Evolutionary conservation across 2,888 invertebrate species (phyloP).

Genomic region (Liodrosophila aerea): DNA sequence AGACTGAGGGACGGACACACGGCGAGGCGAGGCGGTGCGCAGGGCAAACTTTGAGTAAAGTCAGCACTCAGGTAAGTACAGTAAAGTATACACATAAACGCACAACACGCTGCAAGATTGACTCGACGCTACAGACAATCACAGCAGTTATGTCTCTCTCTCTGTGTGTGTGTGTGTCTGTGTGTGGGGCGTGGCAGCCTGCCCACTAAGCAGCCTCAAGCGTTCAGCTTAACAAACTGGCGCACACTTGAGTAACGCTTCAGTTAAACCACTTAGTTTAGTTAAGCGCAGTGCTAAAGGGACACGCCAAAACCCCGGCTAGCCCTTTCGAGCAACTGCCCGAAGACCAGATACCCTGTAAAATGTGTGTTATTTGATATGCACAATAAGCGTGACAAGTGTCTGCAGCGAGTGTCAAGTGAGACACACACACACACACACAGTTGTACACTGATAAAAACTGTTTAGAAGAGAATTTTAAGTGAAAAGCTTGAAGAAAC

Average conservation of each 20-base stretch:
- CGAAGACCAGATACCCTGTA: not conserved
- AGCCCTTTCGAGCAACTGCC: not conserved
- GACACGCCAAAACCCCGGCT: not conserved
- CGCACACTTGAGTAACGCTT: constrained; percentile 52
- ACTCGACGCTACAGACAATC: constrained; percentile 4
- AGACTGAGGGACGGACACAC: not conserved
- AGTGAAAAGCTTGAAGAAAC: no score
- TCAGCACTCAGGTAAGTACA: constrained; percentile 3
- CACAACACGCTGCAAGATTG: not conserved
- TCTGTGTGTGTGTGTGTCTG: no score
- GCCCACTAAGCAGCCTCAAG: constrained; percentile 30
- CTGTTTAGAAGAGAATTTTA: no score
- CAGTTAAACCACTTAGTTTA: constrained; percentile 61
- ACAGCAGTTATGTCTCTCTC: not conserved
- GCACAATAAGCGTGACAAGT: no score
- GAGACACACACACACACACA: no score
- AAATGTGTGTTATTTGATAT: no score
- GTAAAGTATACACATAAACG: constrained; percentile 4
- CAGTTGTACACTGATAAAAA: no score
- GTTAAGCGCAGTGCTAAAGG: constrained; percentile 27
- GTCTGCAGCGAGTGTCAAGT: not conserved
- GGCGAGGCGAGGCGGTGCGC: no score
- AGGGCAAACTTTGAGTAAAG: not conserved
- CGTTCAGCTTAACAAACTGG: constrained; percentile 47
- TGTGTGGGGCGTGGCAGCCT: constrained; percentile 6